These are phyloP conservation scores for Muscidifurax raptorellus DNA, from an alignment of 1,140 invertebrate species.

Conservation along the genomic window DNA sequence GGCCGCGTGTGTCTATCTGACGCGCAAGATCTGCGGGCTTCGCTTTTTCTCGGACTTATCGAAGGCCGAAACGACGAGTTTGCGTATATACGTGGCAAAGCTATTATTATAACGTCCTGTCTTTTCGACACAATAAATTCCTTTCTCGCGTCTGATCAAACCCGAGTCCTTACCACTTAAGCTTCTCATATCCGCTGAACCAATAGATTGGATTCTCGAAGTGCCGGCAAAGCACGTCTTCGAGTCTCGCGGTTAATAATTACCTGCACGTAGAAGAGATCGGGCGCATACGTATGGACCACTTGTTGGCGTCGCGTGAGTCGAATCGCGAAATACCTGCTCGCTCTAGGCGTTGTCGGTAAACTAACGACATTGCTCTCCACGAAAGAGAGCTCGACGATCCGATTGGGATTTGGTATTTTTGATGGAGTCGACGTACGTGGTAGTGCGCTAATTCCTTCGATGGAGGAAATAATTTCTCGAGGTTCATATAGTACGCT, in stretches of 20 bases:
- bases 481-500: neutral
- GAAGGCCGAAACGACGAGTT: no score
- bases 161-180: neutral
- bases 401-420: conserved; percentile 20
- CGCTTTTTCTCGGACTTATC: neutral
- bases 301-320: conserved; percentile 72
- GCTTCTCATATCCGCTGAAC: neutral
- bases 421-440: conserved; percentile 1
- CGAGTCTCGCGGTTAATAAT: conserved; percentile 70
- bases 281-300: conserved; percentile 70
- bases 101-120: no score
- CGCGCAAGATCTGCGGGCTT: neutral
- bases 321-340: conserved; percentile 63
- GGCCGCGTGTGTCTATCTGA: neutral
- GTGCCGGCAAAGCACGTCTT: conserved; percentile 44
- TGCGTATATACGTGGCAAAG: no score
- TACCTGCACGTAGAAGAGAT: conserved; percentile 68
- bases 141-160: neutral
- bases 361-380: neutral
- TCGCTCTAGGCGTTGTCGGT: conserved; percentile 40
- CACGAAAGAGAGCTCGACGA: neutral
- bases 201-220: conserved; percentile 47
- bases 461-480: conserved; percentile 23
- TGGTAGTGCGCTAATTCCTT: neutral
- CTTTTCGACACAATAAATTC: no score